Evolutionary conservation across 2,113 vertebrate species (phyloP), one percentile per base, ranked within the genome.

Genomic region (Nesogale talazaci): DNA sequence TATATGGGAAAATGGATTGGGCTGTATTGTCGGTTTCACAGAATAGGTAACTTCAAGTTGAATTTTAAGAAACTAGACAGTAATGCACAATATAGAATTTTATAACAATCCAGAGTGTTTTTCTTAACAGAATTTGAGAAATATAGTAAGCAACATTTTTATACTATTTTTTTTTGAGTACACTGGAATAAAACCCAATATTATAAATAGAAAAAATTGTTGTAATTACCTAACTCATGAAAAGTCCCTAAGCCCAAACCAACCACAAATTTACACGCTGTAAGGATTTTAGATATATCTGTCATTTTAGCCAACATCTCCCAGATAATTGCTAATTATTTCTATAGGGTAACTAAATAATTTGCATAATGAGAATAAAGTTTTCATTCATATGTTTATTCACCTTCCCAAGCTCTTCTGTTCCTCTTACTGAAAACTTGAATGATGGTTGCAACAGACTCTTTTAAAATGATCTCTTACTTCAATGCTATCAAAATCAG

Each of bases 11-110:
- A 79, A 90, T 87, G 4, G 7, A 83, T 17, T 77, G 29, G 52
- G 27, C 17, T 94, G 86, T 93, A 90, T 56, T 88, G 59, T 23
- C 75, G 34, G 29, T 90, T 38, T 74, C 83, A 78, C 0, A 70
- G 75, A 83, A 95, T 82, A 86, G 83, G 36, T 90, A 95, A 88
- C 3, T 59, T 89, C 27, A 85, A 67, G 74, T 3, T 91, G 78
- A 93, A 95, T 94, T 92, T 95, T 87, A 91, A 96, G 52, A 94
- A 91, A 91, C 61, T 34, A 91, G n/a, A 83, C 15, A 83, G 38
- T 42, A 84, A 70, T 56, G 4, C 36, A 90, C 27, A 89, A 77
- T 63, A 31, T 40, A 87, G 83, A 42, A 56, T 86, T 83, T 80
- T 88, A 91, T 5, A 74, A 57, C 4, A 90, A 40, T 34, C 46